Conservation (phyloP, 2,797 vertebrate genomes). For the Scolopax rusticola region DNA sequence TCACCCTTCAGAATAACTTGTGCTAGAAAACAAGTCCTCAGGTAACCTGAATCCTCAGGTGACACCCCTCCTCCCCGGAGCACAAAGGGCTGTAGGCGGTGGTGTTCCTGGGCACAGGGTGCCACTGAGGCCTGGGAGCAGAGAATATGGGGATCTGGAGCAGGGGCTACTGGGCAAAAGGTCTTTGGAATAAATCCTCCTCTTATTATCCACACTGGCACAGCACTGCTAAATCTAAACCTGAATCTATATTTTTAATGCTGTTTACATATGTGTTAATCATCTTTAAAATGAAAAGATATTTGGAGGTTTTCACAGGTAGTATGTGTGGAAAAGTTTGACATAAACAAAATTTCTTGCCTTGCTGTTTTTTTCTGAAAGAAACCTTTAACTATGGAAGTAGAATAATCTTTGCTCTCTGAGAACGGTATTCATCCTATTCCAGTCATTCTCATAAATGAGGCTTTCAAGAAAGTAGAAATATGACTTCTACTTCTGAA, state of each 20-base stretch:
- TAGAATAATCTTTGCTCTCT: constrained; percentile 28
- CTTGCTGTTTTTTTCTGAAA: not conserved
- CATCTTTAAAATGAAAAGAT: not conserved
- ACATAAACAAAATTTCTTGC: not conserved
- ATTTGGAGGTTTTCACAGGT: not conserved
- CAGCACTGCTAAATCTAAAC: not conserved
- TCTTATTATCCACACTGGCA: not conserved
- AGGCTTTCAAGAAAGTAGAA: constrained; percentile 39
- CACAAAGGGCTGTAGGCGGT: not conserved
- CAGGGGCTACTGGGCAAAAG: not conserved
- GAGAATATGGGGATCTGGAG: not conserved
- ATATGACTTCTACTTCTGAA: not conserved
- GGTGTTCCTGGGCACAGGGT: not conserved
- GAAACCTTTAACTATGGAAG: not conserved
- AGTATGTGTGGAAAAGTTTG: not conserved
- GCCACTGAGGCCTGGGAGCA: not conserved
- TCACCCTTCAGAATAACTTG: not conserved
- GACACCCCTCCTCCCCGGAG: not conserved
- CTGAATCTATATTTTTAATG: accelerated
- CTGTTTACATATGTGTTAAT: not conserved
- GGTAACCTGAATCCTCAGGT: not conserved
- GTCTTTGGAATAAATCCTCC: not conserved
- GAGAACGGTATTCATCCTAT: constrained; percentile 10
- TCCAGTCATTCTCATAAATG: not conserved
- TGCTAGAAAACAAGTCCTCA: constrained; percentile 14